These are phyloP conservation scores for Oxycera nigricornis DNA, from an alignment of 2,888 invertebrate species.

Conservation along the genomic window DNA sequence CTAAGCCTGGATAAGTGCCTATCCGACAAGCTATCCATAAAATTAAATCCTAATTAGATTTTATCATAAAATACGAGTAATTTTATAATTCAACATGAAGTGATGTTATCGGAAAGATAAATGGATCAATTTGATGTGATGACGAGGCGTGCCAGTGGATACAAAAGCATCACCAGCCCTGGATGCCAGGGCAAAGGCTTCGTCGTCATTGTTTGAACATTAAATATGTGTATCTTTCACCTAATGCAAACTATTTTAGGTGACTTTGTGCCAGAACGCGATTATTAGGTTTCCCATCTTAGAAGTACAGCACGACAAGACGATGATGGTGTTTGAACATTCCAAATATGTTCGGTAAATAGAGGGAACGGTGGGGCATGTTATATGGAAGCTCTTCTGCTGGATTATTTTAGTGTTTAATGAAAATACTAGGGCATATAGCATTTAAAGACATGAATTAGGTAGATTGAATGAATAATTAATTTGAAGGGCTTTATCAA, in stretches of 20 bases:
- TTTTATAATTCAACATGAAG: conserved; percentile 47
- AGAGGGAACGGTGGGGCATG: no score
- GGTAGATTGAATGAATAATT: no score
- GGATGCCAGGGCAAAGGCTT: background rate
- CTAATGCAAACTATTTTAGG: background rate
- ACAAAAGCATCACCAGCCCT: background rate
- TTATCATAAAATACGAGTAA: conserved; percentile 47
- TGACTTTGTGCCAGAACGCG: no score
- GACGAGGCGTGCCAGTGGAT: background rate
- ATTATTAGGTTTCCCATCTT: no score
- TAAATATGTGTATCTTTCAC: background rate
- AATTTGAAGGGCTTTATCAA: no score
- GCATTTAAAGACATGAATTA: no score
- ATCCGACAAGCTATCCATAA: conserved; percentile 45
- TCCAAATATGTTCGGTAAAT: no score
- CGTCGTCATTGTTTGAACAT: conserved; percentile 23
- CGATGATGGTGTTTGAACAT: no score
- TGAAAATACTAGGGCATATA: background rate
- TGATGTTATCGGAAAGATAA: conserved; percentile 47
- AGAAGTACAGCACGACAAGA: no score
- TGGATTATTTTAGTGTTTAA: background rate
- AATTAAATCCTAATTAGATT: conserved; percentile 48
- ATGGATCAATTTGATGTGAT: conserved; percentile 44
- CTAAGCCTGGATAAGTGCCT: conserved; percentile 40
- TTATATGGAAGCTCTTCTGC: background rate